phyloP scores from a whole-genome alignment of 2,888 invertebrate species.

The Trachelus troglodyta region DNA sequence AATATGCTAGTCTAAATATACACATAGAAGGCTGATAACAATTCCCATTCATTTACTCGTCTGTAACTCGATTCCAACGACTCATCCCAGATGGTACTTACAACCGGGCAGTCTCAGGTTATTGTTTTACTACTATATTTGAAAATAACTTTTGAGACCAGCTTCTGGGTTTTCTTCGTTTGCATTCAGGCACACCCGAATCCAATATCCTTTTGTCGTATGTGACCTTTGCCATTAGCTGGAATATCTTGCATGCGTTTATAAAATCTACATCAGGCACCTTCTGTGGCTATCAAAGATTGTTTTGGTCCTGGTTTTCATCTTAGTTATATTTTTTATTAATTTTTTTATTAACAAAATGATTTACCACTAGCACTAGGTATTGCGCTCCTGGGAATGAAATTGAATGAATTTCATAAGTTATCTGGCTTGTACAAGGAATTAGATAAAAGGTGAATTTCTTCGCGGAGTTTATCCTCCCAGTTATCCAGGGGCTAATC shows the following conservation, averaged over 20 bases:
- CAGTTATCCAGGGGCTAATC: constrained; percentile 23
- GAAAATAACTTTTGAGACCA: background rate
- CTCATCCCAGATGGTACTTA: background rate
- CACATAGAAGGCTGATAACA: background rate
- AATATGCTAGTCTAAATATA: background rate
- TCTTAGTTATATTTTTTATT: background rate
- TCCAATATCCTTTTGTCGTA: background rate
- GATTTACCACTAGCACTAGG: background rate
- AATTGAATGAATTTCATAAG: background rate
- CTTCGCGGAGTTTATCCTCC: constrained; percentile 12
- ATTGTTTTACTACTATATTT: background rate
- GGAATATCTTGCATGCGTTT: background rate
- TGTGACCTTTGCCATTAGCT: background rate
- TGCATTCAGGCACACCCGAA: background rate
- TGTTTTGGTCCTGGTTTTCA: background rate
- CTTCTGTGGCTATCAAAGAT: background rate
- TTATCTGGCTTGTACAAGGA: background rate
- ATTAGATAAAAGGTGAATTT: constrained; percentile 4
- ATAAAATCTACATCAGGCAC: background rate
- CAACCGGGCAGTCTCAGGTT: background rate
- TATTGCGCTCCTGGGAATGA: background rate
- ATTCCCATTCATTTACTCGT: background rate
- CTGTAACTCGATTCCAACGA: background rate
- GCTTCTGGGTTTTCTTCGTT: background rate
- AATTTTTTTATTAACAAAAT: background rate